Evolutionary conservation across 2,888 invertebrate genomes (phyloP).

Genomic region (Epistrophe eligans): DNA sequence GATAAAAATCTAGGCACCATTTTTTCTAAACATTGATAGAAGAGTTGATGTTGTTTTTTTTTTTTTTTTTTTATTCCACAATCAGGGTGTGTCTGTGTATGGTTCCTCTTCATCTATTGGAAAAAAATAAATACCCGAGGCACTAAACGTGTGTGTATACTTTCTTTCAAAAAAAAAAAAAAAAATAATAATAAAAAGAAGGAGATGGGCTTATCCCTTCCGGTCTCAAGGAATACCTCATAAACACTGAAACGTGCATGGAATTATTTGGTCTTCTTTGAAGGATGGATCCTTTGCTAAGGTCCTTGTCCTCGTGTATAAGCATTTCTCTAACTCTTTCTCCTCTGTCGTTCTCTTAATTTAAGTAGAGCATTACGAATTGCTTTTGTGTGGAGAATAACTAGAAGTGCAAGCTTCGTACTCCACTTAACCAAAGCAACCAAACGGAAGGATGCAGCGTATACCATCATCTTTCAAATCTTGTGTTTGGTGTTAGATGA

Average conservation of each 20-base stretch:
- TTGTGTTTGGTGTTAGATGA: constrained; percentile 52
- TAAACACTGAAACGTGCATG: constrained; percentile 64
- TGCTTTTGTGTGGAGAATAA: constrained; percentile 36
- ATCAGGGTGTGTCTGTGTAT: not conserved
- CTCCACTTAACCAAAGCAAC: not conserved
- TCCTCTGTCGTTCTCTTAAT: constrained; percentile 21
- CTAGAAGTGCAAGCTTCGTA: constrained; percentile 33
- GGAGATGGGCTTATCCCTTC: constrained; percentile 25
- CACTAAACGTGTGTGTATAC: constrained; percentile 20
- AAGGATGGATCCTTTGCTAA: constrained; percentile 9
- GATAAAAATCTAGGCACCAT: constrained; percentile 28
- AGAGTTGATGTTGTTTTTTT: constrained; percentile 15
- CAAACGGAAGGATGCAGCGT: constrained; percentile 33
- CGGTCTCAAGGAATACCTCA: constrained; percentile 54
- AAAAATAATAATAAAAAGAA: constrained; percentile 1
- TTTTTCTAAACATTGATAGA: constrained; percentile 6
- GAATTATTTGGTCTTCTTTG: constrained; percentile 49
- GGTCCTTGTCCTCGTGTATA: constrained; percentile 25
- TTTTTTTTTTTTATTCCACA: not conserved
- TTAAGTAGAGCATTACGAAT: constrained; percentile 67
- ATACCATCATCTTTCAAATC: constrained; percentile 39
- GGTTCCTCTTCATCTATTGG: not conserved
- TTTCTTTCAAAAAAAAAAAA: not conserved
- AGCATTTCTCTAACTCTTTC: constrained; percentile 41
- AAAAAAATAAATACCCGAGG: constrained; percentile 6